phyloP scores from a whole-genome alignment of 2,113 vertebrate genomes.

The Petrocephalus zakoni region DNA sequence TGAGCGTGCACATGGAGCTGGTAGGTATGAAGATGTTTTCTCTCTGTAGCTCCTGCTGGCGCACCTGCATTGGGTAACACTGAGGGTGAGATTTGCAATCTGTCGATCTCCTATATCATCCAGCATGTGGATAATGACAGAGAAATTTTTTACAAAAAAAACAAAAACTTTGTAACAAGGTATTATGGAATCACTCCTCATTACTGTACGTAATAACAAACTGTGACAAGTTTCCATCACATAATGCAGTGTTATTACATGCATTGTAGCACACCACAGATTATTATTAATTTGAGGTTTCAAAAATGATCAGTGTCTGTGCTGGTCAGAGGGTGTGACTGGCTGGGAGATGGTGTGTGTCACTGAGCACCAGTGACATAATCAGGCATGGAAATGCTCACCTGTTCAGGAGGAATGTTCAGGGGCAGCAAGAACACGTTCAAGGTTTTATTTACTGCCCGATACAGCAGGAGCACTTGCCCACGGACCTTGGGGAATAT shows the following conservation, averaged over 20 bases:
- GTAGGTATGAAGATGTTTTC: not conserved
- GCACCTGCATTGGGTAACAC: not conserved
- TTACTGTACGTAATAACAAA: too few species aligned
- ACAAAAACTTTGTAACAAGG: too few species aligned
- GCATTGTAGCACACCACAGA: too few species aligned
- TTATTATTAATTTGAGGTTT: too few species aligned
- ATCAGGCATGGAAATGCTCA: not conserved
- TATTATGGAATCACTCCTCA: too few species aligned
- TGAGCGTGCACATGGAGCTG: conserved; percentile 8
- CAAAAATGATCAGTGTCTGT: not conserved
- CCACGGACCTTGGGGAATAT: not conserved
- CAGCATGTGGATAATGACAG: not conserved
- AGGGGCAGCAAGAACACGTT: not conserved
- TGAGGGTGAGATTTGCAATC: too few species aligned
- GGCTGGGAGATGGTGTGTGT: not conserved
- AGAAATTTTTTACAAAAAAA: not conserved
- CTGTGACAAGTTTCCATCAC: too few species aligned
- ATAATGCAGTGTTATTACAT: too few species aligned
- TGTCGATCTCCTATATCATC: not conserved
- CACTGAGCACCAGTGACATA: not conserved
- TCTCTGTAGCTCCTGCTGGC: not conserved
- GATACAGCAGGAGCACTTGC: conserved; percentile 31
- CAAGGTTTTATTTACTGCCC: not conserved
- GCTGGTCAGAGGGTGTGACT: not conserved
- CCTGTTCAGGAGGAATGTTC: not conserved